Evolutionary conservation across 2,797 vertebrate species (phyloP).

Genomic region (Acanthopagrus latus): DNA sequence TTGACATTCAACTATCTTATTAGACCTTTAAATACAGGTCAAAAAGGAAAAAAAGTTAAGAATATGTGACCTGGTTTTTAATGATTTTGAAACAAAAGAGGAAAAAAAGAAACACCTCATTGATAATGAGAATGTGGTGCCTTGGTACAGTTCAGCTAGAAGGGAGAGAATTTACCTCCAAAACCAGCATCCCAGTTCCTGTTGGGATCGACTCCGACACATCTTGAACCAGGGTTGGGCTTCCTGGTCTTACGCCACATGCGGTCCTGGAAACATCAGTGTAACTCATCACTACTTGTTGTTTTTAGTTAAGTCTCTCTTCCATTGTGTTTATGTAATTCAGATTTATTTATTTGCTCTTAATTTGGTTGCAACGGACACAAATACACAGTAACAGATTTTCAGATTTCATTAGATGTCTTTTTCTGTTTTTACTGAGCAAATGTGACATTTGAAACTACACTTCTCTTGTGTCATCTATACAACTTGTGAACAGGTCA

Average conservation of each 20-base stretch:
- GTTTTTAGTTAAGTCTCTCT: neutral
- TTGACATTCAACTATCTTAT: no score
- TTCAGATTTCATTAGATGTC: neutral
- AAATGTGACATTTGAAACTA: neutral
- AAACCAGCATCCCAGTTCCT: conserved; percentile 95
- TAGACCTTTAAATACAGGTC: no score
- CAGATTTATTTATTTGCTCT: neutral
- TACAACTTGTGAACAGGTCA: neutral
- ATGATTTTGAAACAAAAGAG: no score
- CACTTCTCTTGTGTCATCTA: neutral
- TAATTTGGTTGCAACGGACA: no score
- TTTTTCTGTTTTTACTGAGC: neutral
- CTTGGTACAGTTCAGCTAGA: neutral
- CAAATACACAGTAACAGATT: neutral
- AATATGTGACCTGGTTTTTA: no score
- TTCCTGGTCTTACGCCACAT: conserved; percentile 98
- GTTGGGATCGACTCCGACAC: conserved; percentile 93
- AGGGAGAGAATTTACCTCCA: conserved; percentile 84
- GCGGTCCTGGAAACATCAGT: conserved; percentile 86
- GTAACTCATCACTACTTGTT: neutral
- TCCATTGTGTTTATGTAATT: neutral
- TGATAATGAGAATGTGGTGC: no score
- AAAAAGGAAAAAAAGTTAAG: no score
- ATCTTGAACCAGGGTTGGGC: conserved; percentile 75
- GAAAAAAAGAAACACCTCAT: no score